Percentiles rank a stretch among this genome's conserved stretches.
Conservation (phyloP, 2,797 vertebrate genomes). For the Falco naumanni region DNA sequence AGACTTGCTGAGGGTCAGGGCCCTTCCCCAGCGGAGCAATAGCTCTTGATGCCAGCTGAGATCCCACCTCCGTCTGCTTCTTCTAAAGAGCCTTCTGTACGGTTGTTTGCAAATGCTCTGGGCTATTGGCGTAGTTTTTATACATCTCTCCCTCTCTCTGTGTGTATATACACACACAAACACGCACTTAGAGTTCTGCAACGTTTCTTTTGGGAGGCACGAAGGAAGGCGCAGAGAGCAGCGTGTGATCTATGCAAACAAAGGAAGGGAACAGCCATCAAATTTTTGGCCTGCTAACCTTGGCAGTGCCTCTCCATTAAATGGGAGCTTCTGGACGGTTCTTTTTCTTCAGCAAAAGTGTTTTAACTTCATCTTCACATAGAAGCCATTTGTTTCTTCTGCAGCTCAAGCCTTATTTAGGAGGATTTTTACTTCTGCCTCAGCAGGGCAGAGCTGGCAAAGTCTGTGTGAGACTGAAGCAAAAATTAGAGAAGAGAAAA, state of each 20-base stretch:
- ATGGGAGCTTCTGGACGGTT: slow-evolving; percentile 2
- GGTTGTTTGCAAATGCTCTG: slow-evolving; percentile 56
- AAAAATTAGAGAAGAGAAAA: neutral
- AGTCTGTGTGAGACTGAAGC: neutral
- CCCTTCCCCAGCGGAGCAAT: neutral
- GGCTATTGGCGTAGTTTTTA: slow-evolving; percentile 47
- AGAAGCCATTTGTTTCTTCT: slow-evolving; percentile 21
- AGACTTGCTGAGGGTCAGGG: neutral
- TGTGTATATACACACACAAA: neutral
- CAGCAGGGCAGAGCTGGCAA: neutral
- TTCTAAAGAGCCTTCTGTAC: neutral
- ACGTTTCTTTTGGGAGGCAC: neutral
- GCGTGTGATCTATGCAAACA: slow-evolving; percentile 10
- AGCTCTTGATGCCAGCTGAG: neutral
- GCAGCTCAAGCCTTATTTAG: neutral
- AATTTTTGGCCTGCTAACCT: slow-evolving; percentile 23
- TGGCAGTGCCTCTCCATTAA: slow-evolving; percentile 16
- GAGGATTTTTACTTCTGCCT: slow-evolving; percentile 1
- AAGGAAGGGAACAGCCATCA: neutral
- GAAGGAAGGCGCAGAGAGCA: neutral
- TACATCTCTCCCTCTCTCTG: neutral
- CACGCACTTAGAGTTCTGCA: neutral
- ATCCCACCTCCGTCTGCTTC: slow-evolving; percentile 24
- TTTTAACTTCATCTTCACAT: neutral
- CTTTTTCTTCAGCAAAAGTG: neutral